phyloP scores from a whole-genome alignment of 30 jellyfish, hydroid and myxozoan species.

The Hydractinia symbiolongicarpus region DNA sequence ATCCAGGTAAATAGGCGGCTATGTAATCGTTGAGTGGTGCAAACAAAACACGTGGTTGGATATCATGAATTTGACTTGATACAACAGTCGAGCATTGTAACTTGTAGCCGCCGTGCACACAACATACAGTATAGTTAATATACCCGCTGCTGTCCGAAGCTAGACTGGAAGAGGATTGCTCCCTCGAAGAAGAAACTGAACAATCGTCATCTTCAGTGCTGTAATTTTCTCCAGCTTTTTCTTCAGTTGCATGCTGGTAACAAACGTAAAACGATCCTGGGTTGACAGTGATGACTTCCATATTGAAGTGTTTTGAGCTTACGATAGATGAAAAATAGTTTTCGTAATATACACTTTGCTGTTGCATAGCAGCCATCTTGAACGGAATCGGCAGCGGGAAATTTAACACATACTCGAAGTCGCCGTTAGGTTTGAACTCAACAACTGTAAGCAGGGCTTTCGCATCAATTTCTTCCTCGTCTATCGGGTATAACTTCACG shows the following conservation, averaged over 20 bases:
- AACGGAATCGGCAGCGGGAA: slow-evolving; percentile 54
- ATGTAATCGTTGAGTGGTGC: slow-evolving; percentile 66
- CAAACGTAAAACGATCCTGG: slow-evolving; percentile 68
- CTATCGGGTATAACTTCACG: slow-evolving; percentile 59
- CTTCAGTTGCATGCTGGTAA: slow-evolving; percentile 54
- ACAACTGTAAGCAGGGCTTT: slow-evolving; percentile 51
- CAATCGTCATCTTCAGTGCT: slow-evolving; percentile 24
- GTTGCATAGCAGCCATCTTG: slow-evolving; percentile 43
- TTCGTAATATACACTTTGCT: slow-evolving; percentile 40
- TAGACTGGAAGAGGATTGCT: slow-evolving; percentile 23
- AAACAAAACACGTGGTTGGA: slow-evolving; percentile 32
- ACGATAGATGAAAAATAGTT: slow-evolving; percentile 29
- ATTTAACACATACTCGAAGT: slow-evolving; percentile 46
- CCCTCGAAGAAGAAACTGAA: slow-evolving; percentile 26
- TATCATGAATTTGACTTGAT: not conserved
- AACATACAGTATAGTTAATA: slow-evolving; percentile 48
- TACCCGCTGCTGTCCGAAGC: slow-evolving; percentile 15
- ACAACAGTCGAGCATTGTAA: slow-evolving; percentile 27
- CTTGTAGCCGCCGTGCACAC: slow-evolving; percentile 73
- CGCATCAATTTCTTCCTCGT: slow-evolving; percentile 57
- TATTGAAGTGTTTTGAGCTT: slow-evolving; percentile 41
- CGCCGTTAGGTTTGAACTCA: slow-evolving; percentile 50
- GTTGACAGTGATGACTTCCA: slow-evolving; percentile 30
- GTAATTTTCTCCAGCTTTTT: not conserved
- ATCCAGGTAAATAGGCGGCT: slow-evolving; percentile 49